phyloP scores from a whole-genome alignment of 2,797 vertebrate species.

The Leptodactylus fallax region DNA sequence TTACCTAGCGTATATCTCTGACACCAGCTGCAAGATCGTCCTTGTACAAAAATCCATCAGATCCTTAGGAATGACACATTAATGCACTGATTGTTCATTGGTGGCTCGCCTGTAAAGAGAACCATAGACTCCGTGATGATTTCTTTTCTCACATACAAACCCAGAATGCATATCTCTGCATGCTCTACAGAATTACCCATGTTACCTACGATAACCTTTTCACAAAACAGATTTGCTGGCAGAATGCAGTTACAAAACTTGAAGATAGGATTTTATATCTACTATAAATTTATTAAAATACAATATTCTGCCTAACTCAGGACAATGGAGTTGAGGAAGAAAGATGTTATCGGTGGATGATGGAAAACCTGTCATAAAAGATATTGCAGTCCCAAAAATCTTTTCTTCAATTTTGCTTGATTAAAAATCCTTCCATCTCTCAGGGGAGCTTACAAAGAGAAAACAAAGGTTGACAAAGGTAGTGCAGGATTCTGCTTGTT shows the following conservation, averaged over 20 bases:
- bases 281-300: slow-evolving; percentile 64
- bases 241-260: slow-evolving; percentile 54
- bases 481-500: slow-evolving; percentile 65
- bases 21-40: background rate
- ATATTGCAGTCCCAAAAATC: slow-evolving; percentile 63
- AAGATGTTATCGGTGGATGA: slow-evolving; percentile 62
- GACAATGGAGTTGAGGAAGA: slow-evolving; percentile 56
- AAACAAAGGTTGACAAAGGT: slow-evolving; percentile 69
- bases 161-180: slow-evolving; percentile 17
- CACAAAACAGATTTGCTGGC: slow-evolving; percentile 55
- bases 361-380: slow-evolving; percentile 64
- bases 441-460: slow-evolving; percentile 70
- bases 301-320: slow-evolving; percentile 59
- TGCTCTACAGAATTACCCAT: slow-evolving; percentile 43
- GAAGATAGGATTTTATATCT: slow-evolving; percentile 57
- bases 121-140: background rate
- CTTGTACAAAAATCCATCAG: background rate
- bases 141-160: background rate
- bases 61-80: background rate
- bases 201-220: slow-evolving; percentile 54
- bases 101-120: background rate
- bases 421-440: slow-evolving; percentile 68
- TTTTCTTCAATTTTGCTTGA: slow-evolving; percentile 63
- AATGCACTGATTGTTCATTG: background rate
- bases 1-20: too few species aligned